Evolutionary conservation across 2,113 vertebrate genomes (phyloP).

Genomic region (Ptilorrhoa leucosticta): DNA sequence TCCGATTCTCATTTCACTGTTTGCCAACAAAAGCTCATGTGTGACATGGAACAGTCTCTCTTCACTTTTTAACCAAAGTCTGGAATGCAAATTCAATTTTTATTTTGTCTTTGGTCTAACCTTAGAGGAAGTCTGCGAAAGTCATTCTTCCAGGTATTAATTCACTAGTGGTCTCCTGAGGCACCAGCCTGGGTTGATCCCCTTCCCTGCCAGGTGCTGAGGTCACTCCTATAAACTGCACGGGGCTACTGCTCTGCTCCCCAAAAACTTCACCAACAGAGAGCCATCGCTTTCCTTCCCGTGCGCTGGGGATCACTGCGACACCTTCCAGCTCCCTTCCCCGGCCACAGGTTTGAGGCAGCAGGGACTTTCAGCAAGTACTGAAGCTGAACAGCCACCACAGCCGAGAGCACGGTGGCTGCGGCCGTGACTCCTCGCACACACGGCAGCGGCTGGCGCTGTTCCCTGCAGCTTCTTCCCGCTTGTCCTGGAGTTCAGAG

Average conservation of each 20-base stretch:
- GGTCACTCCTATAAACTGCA: neutral
- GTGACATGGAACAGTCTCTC: neutral
- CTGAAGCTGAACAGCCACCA: rapidly evolving
- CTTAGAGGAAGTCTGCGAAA: neutral
- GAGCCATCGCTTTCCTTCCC: neutral
- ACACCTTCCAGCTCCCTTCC: neutral
- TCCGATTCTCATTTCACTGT: neutral
- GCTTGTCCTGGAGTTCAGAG: neutral
- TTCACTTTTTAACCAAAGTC: neutral
- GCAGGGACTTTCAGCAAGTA: neutral
- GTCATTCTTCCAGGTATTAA: neutral
- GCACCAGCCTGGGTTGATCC: neutral
- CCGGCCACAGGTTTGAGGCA: neutral
- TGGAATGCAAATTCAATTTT: neutral
- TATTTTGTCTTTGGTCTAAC: neutral
- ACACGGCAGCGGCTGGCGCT: rapidly evolving
- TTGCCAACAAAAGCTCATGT: neutral
- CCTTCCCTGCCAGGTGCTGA: neutral
- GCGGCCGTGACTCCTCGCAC: neutral
- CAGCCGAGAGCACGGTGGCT: rapidly evolving
- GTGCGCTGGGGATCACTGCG: neutral
- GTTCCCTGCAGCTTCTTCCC: neutral
- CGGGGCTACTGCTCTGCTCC: neutral
- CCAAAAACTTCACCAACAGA: neutral
- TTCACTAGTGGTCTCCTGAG: neutral